Evolutionary conservation across 2,113 vertebrate species (phyloP).

Genomic region (Ivindomyrus marchei): DNA sequence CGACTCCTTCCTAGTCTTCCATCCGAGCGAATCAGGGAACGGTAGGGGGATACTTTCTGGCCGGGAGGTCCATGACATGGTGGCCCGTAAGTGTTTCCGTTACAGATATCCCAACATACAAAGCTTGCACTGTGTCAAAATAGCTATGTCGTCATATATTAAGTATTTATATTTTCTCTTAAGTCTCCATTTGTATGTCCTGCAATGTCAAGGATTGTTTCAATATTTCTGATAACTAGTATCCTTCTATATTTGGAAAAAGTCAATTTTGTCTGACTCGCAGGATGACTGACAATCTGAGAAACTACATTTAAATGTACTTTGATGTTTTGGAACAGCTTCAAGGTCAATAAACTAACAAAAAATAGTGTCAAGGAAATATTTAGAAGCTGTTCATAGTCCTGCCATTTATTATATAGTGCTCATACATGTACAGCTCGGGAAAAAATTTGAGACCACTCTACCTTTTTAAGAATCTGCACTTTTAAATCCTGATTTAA

Average conservation of each 20-base stretch:
- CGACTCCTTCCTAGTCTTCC: constrained; percentile 66
- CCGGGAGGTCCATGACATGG: constrained; percentile 88
- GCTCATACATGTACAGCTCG: not conserved
- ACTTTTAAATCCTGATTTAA: not conserved
- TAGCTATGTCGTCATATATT: not conserved
- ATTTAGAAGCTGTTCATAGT: not conserved
- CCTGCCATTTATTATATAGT: not conserved
- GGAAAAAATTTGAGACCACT: not conserved
- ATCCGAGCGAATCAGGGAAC: constrained; percentile 70
- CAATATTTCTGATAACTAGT: not conserved
- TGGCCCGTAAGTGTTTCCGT: constrained; percentile 76
- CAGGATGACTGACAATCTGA: not conserved
- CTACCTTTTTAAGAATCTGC: not conserved
- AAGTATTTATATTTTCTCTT: not conserved
- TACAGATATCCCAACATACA: not conserved
- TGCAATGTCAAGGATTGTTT: no score
- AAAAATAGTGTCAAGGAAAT: not conserved
- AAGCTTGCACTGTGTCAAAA: not conserved
- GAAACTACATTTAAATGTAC: not conserved
- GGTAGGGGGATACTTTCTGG: constrained; percentile 85
- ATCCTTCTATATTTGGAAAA: not conserved
- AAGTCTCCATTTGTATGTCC: not conserved
- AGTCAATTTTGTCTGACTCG: not conserved
- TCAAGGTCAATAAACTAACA: not conserved
- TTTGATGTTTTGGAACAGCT: not conserved